Percentiles rank a stretch among this genome's conserved stretches.
Evolutionary conservation across 2,797 vertebrate species (phyloP).

Genomic region (Gambelia wislizenii): DNA sequence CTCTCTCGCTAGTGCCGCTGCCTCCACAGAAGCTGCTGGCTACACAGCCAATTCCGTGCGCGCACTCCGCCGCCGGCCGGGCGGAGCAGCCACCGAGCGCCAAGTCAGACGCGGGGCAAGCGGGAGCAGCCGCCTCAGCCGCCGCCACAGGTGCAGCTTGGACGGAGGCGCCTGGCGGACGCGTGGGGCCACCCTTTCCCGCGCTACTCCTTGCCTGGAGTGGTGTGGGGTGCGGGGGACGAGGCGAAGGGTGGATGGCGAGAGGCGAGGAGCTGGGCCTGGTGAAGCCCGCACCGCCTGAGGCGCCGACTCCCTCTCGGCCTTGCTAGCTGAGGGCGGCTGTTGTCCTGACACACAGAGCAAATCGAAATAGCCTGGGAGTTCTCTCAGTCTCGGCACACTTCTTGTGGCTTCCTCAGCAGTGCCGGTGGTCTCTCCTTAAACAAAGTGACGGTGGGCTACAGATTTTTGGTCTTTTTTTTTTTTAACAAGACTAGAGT

Average conservation of each 20-base stretch:
- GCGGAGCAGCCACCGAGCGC: background rate
- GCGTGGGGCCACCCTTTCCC: background rate
- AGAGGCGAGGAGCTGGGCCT: background rate
- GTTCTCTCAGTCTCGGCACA: background rate
- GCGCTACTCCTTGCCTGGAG: background rate
- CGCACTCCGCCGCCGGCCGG: background rate
- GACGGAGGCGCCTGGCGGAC: background rate
- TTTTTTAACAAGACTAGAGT: no score
- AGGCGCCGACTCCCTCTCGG: background rate
- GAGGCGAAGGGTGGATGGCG: background rate
- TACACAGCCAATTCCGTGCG: background rate
- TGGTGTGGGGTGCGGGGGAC: background rate
- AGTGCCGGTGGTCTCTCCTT: no score
- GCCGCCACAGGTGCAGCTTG: conserved; percentile 17
- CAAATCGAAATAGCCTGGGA: background rate
- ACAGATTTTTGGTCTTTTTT: no score
- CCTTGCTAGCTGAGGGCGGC: background rate
- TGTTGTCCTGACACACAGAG: background rate
- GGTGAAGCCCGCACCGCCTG: background rate
- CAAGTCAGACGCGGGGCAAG: background rate
- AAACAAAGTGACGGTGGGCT: background rate
- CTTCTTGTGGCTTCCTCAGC: background rate
- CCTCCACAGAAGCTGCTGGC: background rate
- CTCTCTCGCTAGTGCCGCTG: no score
- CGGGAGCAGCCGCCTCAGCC: background rate